These are phyloP conservation scores for Pleuronectes platessa DNA, from an alignment of 2,113 vertebrate species.

Conservation along the genomic window DNA sequence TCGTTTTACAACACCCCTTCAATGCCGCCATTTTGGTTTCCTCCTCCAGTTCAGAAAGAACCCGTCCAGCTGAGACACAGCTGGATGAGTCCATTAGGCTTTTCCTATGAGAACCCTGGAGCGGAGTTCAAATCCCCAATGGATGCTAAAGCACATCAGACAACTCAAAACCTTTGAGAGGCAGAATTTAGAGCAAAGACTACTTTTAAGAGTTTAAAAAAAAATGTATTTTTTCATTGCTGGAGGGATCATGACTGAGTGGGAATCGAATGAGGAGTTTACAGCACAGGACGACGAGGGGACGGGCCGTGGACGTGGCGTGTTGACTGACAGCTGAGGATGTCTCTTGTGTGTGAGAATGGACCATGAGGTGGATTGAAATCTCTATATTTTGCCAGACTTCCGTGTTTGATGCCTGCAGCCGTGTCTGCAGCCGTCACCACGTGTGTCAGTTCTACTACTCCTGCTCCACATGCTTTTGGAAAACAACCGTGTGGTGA, in stretches of 20 bases:
- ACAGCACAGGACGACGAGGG: constrained; percentile 14
- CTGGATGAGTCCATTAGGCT: constrained; percentile 25
- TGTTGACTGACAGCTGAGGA: constrained; percentile 11
- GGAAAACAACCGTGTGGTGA: constrained; percentile 42
- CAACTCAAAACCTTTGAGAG: constrained; percentile 40
- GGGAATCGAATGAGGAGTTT: constrained; percentile 21
- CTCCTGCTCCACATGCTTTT: constrained; percentile 37
- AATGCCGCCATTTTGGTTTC: constrained; percentile 37
- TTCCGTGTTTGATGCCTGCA: constrained; percentile 27
- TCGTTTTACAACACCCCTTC: constrained; percentile 26
- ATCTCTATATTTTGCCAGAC: constrained; percentile 60
- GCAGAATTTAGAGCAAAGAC: constrained; percentile 43
- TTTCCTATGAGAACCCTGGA: constrained; percentile 45
- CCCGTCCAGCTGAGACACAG: constrained; percentile 10
- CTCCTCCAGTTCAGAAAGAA: constrained; percentile 18
- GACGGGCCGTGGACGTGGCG: constrained; percentile 5
- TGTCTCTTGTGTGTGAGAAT: not conserved
- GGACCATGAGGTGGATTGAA: constrained; percentile 9
- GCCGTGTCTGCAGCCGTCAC: constrained; percentile 38
- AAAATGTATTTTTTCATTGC: constrained; percentile 73
- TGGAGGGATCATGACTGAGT: constrained; percentile 29
- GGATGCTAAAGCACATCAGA: constrained; percentile 69
- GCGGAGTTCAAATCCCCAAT: constrained; percentile 32
- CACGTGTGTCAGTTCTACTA: constrained; percentile 33
- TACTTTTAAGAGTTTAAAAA: constrained; percentile 58